A percentile compares a stretch with the other conserved stretches of the same genome.
Evolutionary conservation across 1,140 invertebrate species (phyloP).

Genomic region (Cylas formicarius): DNA sequence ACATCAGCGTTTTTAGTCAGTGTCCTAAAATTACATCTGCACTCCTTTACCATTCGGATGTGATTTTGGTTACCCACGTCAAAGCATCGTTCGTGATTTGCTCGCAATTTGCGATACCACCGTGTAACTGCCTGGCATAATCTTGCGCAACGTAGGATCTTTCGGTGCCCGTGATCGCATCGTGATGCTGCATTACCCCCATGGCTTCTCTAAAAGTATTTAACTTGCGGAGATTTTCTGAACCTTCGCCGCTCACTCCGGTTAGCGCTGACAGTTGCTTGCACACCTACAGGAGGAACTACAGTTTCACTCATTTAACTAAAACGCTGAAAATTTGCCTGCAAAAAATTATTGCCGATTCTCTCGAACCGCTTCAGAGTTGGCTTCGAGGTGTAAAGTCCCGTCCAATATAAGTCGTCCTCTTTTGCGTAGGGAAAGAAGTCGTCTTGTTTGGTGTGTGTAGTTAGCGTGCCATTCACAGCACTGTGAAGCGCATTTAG

Average conservation of each 20-base stretch:
- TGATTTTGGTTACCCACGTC: conserved; percentile 18
- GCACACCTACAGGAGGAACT: conserved; percentile 34
- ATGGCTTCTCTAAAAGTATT: conserved; percentile 45
- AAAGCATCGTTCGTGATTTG: conserved; percentile 19
- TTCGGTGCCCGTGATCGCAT: conserved; percentile 79
- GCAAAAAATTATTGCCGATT: conserved; percentile 69
- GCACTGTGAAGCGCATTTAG: conserved; percentile 66
- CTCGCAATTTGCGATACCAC: conserved; percentile 49
- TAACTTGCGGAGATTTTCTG: conserved; percentile 23
- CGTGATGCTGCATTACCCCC: conserved; percentile 87
- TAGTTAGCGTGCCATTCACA: conserved; percentile 34
- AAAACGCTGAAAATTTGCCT: conserved; percentile 43
- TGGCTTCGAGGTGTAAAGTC: conserved; percentile 86
- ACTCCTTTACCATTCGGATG: no score
- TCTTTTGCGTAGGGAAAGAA: conserved; percentile 91
- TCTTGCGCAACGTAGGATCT: conserved; percentile 83
- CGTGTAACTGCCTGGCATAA: conserved; percentile 49
- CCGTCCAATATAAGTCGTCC: conserved; percentile 83
- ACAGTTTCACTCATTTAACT: no score
- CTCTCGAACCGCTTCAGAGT: conserved; percentile 74
- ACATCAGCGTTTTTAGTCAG: not conserved
- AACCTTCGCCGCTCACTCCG: conserved; percentile 12
- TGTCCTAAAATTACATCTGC: conserved; percentile 9
- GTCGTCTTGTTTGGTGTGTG: conserved; percentile 32
- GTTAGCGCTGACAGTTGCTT: conserved; percentile 46